Base-by-base conservation (phyloP, 2,888 invertebrate species). In the Macrosoma leucophasiata region DNA sequence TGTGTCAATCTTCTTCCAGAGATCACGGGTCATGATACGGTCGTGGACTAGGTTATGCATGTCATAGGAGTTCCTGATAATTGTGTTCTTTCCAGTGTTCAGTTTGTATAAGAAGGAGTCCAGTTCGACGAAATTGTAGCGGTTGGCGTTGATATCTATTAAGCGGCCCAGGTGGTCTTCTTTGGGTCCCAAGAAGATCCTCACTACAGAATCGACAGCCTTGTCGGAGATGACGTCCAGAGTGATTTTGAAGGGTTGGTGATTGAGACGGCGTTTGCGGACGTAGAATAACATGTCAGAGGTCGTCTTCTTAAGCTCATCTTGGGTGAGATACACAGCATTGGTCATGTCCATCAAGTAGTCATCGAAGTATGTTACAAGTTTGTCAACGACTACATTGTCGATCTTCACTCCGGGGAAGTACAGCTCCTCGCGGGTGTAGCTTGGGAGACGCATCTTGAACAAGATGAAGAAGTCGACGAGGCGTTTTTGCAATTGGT, bases 161-260 rank as follows among this genome's bases (percentile, higher is more conserved):
- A 85, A 55, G 23, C 84, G 84, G 27, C 85, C 86, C 27, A 81
- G 61, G 37, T 86, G 62, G 56, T 91, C 89, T 56, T 84, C 85
- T 63, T 90, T 90, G 2, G 92, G 92, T 58, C 90, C 91, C 43
- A 91, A 62, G 84, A 87, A 91, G 2, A 89, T 69, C 40, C 89
- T 88, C 2, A 92, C 86, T n/a, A 90, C 86, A 39, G 86, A 86
- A 52, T 87, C 86, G 5, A 71, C 75, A n/a, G 78, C 55, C 43
- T 87, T 85, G 48, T 87, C 86, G 22, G 88, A 87, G n/a, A 73
- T 48, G n/a, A 90, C 71, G 23, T 81, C 77, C 33, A 89, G 49
- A 21, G 84, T 84, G 36, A 87, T 78, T 48, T 76, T 84, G 79
- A 89, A 90, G 15, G 87, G 87, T 36, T 89, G 75, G 71, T 90